Evolutionary conservation across 2,797 vertebrate species (phyloP).

Genomic region (Pangasius djambal): DNA sequence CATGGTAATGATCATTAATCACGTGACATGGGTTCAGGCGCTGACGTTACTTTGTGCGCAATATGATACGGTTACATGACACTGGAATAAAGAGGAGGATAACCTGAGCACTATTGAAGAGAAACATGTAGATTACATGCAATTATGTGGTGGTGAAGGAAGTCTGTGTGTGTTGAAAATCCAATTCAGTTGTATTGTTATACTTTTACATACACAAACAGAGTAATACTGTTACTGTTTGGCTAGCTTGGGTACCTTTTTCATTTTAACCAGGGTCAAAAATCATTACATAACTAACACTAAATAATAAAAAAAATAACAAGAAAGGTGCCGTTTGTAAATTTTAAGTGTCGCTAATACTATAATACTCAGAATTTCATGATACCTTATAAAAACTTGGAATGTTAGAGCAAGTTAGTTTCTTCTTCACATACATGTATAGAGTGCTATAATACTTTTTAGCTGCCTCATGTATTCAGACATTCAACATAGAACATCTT

Average conservation of each 20-base stretch:
- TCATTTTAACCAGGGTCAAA: not conserved
- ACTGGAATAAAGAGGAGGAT: conserved; percentile 16
- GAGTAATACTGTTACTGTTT: not conserved
- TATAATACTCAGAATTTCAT: not conserved
- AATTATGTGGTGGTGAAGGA: not conserved
- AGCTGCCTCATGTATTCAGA: not conserved
- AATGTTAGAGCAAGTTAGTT: not conserved
- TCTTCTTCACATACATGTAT: not conserved
- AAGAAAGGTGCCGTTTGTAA: not conserved
- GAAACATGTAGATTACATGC: conserved; percentile 10
- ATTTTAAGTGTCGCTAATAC: not conserved
- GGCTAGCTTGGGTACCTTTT: not conserved
- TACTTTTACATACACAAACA: not conserved
- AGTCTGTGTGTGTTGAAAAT: not conserved
- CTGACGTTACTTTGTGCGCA: not conserved
- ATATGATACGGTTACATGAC: conserved; percentile 41
- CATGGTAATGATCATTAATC: conserved; percentile 20
- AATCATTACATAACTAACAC: not conserved
- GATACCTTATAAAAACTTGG: not conserved
- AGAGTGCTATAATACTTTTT: not conserved
- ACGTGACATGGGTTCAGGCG: conserved; percentile 4
- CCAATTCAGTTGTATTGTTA: not conserved
- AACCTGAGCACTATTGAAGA: conserved; percentile 7
- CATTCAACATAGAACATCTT: not conserved
- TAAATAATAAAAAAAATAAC: not conserved